Conservation (phyloP, 2,797 vertebrate species). For the Amniataba percoides region DNA sequence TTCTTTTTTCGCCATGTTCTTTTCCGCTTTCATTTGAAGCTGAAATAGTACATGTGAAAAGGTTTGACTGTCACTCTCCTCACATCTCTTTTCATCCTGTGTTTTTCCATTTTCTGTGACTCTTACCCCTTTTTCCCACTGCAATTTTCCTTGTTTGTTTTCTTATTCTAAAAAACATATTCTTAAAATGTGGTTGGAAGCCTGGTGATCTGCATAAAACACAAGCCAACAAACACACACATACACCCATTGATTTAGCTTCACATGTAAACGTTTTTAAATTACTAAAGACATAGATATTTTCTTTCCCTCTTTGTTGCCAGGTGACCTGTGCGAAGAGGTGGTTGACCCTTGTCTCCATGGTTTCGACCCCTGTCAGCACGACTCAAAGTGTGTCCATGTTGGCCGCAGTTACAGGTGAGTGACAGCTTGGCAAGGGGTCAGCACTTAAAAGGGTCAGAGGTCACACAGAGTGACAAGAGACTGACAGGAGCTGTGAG, state of each 20-base stretch:
- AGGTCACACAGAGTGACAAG: conserved; percentile 30
- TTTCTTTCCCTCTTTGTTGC: conserved; percentile 25
- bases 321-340: conserved; percentile 97
- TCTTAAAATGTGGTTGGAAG: not conserved
- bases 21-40: conserved; percentile 15
- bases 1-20: conserved; percentile 2
- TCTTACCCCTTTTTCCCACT: not conserved
- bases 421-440: conserved; percentile 59
- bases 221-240: not conserved
- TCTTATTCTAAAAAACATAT: conserved; percentile 1
- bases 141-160: not conserved
- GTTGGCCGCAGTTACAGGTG: conserved; percentile 91
- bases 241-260: not conserved
- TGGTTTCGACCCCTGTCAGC: conserved; percentile 93
- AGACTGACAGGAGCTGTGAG: conserved; percentile 21
- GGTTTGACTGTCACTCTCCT: not conserved
- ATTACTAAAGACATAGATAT: not conserved
- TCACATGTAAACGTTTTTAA: not conserved
- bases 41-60: conserved; percentile 17
- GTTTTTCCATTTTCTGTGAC: not conserved
- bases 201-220: not conserved
- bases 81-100: not conserved
- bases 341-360: conserved; percentile 92
- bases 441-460: conserved; percentile 18
- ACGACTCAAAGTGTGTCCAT: conserved; percentile 94